Conservation (phyloP, 1,140 invertebrate genomes). For the Drosophila oshimai region DNA sequence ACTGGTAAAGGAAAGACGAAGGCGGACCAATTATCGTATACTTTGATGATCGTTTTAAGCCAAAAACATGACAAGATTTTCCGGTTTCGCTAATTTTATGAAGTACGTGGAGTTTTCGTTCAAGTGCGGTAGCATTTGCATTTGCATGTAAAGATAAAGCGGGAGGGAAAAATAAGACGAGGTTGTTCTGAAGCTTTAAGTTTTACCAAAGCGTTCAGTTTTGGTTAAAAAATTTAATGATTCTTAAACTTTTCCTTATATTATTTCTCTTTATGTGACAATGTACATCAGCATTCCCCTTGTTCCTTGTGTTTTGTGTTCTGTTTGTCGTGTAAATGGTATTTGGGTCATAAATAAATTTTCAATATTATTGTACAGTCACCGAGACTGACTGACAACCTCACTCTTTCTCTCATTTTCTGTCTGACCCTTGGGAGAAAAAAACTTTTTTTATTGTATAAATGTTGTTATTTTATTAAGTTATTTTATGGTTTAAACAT, state of each 20-base stretch:
- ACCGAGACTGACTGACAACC: constrained; percentile 2
- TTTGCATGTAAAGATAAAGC: neutral
- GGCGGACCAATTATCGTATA: constrained; percentile 2
- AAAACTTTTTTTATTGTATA: too few relatives aligned
- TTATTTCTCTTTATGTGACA: neutral
- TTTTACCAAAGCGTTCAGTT: too few relatives aligned
- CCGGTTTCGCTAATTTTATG: constrained; percentile 5
- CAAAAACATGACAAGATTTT: constrained; percentile 6
- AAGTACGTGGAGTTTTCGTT: neutral
- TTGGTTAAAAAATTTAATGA: too few relatives aligned
- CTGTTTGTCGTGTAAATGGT: neutral
- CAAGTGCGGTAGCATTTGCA: neutral
- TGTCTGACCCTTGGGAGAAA: neutral
- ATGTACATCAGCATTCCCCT: neutral
- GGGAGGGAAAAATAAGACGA: neutral
- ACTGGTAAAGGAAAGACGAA: neutral
- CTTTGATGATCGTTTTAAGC: neutral
- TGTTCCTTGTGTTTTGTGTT: neutral
- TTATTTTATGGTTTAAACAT: too few relatives aligned
- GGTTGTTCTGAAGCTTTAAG: neutral
- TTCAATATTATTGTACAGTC: constrained; percentile 17
- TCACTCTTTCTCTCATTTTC: neutral
- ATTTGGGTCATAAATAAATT: constrained; percentile 16
- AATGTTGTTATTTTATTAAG: too few relatives aligned
- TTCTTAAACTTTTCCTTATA: neutral